Evolutionary conservation across 2,888 invertebrate species (phyloP).

Genomic region (Acrocyrtus sp.): DNA sequence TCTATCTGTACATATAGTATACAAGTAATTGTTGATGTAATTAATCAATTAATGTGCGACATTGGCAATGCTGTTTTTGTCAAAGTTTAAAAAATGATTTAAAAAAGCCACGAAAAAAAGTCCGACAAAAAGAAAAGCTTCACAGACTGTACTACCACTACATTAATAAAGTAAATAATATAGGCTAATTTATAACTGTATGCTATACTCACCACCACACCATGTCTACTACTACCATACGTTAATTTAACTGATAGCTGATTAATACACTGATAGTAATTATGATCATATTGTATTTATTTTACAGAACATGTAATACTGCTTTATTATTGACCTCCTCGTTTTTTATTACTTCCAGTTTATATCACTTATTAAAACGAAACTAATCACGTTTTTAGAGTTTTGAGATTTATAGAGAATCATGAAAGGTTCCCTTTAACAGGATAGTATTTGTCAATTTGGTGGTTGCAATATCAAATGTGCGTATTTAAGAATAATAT

Average conservation of each 20-base stretch:
- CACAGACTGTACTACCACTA: slow-evolving; percentile 41
- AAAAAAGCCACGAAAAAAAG: neutral
- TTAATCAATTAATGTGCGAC: neutral
- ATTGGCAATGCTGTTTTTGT: neutral
- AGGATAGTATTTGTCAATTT: neutral
- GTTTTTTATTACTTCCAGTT: slow-evolving; percentile 27
- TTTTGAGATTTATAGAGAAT: neutral
- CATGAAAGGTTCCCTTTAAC: neutral
- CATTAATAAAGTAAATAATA: neutral
- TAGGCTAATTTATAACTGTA: too few species aligned
- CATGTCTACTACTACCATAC: neutral
- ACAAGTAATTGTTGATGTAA: too few species aligned
- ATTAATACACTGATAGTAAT: neutral
- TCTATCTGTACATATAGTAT: too few species aligned
- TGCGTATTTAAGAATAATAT: too few species aligned
- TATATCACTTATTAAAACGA: slow-evolving; percentile 27
- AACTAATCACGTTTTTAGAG: slow-evolving; percentile 22
- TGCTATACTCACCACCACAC: slow-evolving; percentile 27
- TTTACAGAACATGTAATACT: neutral
- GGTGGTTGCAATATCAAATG: too few species aligned
- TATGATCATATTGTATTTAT: neutral
- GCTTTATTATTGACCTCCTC: slow-evolving; percentile 25
- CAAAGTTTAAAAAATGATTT: neutral
- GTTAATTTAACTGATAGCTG: slow-evolving; percentile 1
- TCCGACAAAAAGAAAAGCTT: slow-evolving; percentile 32